These are phyloP conservation scores for Temnothorax nylanderi DNA, from an alignment of 1,140 invertebrate genomes.

Conservation along the genomic window DNA sequence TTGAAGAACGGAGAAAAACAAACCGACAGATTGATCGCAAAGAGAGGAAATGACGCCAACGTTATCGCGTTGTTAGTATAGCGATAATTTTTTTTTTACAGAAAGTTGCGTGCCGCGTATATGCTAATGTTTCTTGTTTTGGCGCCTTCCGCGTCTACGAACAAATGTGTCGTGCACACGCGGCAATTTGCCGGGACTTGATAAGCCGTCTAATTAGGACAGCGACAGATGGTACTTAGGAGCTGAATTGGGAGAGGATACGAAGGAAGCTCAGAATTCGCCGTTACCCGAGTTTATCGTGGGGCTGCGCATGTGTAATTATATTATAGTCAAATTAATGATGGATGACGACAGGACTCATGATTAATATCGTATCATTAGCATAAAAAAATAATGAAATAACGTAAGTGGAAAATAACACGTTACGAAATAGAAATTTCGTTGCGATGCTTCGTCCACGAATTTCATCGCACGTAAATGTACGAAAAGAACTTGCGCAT, in stretches of 20 bases:
- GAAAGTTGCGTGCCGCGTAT: constrained; percentile 1
- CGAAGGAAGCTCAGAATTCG: constrained; percentile 34
- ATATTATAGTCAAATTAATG: constrained; percentile 18
- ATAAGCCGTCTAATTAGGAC: constrained; percentile 71
- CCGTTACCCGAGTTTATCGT: constrained; percentile 35
- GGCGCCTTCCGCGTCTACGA: constrained; percentile 16
- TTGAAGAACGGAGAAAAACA: not conserved
- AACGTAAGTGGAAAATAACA: not conserved
- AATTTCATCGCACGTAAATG: not conserved
- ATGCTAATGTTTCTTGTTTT: constrained; percentile 50
- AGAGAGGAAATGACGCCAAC: not conserved
- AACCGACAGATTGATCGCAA: not conserved
- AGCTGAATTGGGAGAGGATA: constrained; percentile 33
- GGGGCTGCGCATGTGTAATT: constrained; percentile 38
- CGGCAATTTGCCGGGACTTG: constrained; percentile 61
- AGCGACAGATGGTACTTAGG: constrained; percentile 67
- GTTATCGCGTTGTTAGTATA: not conserved
- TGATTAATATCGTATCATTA: constrained; percentile 19
- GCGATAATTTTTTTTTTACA: not conserved
- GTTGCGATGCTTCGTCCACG: no score
- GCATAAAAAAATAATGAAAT: not conserved
- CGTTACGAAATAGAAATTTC: not conserved
- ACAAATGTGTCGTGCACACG: constrained; percentile 37
- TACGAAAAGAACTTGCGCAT: not conserved
- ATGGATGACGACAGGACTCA: constrained; percentile 9